Conservation (phyloP, 2,797 vertebrate species). For the Cirrhinus mrigala region DNA sequence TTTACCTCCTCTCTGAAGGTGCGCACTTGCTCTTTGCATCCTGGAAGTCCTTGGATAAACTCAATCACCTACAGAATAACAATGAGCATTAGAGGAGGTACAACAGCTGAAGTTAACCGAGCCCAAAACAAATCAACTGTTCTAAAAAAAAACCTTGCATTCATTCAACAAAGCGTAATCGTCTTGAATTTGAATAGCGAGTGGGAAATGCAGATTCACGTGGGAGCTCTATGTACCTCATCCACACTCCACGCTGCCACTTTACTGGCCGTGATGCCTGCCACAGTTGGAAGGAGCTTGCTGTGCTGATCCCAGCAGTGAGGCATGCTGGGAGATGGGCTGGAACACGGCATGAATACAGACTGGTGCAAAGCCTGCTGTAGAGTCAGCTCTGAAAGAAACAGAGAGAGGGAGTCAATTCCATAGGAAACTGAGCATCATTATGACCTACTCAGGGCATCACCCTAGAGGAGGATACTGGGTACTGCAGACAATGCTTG, state of each 20-base stretch:
- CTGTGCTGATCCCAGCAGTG: slow-evolving; percentile 88
- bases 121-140: background rate
- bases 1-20: slow-evolving; percentile 88
- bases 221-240: slow-evolving; percentile 71
- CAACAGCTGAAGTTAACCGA: background rate
- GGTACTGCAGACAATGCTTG: background rate
- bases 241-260: slow-evolving; percentile 88
- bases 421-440: background rate
- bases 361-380: slow-evolving; percentile 82
- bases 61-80: slow-evolving; percentile 77
- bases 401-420: slow-evolving; percentile 27
- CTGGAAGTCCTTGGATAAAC: slow-evolving; percentile 87
- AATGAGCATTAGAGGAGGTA: background rate
- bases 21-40: slow-evolving; percentile 86
- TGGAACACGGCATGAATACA: slow-evolving; percentile 80
- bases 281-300: slow-evolving; percentile 86
- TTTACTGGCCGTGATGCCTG: slow-evolving; percentile 86
- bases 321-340: slow-evolving; percentile 79
- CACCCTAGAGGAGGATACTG: too few species aligned
- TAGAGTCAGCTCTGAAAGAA: slow-evolving; percentile 62
- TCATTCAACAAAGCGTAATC: background rate
- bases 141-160: background rate
- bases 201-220: background rate
- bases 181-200: background rate
- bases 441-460: background rate